Base-by-base conservation (phyloP, 1,140 invertebrate genomes). In the Lutraria rhynchaena region DNA sequence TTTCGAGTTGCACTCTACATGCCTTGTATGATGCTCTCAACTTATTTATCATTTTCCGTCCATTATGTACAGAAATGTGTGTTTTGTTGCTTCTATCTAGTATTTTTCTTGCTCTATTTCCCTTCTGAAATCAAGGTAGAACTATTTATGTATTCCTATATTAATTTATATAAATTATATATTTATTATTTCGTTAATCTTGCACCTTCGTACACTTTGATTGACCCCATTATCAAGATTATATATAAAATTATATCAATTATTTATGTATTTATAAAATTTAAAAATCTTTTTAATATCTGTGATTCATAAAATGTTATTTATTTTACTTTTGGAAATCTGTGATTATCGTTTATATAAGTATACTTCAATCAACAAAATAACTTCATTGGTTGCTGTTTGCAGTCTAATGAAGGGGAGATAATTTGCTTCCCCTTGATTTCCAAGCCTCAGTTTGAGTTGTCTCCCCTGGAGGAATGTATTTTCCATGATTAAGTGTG, bases 1-100 rank as follows among this genome's bases (percentile, higher is more conserved):
- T n/a, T n/a, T n/a, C n/a, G n/a, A n/a, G n/a, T n/a, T n/a, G n/a
- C n/a, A n/a, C n/a, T n/a, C n/a, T n/a, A n/a, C n/a, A n/a, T n/a
- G n/a, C n/a, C n/a, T n/a, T n/a, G n/a, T n/a, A n/a, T n/a, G n/a
- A n/a, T 2, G 22, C 63, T 46, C 44, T 67, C n/a, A n/a, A 19
- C 29, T 19, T 31, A 19, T 35, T 71, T 71, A 71, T 71, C 69
- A 57, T 24, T 17, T 57, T 71, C 69, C 69, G 69, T 71, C 69
- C 69, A 71, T 37, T 7, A 27, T 71, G 31, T 71, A 53, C 49
- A 71, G 69, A 46, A 41, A 65, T 22, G 17, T 67, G 0, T 24
- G 5, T 51, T 37, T 67, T 49, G 41, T 67, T 46, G 13, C n/a
- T 44, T 65, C 24, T n/a, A 41, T 41, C 5, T 41, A 41, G 5